Percentiles rank a stretch among this genome's conserved stretches.
Evolutionary conservation across 2,888 invertebrate species (phyloP).

Genomic region (Chrysomela aeneicollis): DNA sequence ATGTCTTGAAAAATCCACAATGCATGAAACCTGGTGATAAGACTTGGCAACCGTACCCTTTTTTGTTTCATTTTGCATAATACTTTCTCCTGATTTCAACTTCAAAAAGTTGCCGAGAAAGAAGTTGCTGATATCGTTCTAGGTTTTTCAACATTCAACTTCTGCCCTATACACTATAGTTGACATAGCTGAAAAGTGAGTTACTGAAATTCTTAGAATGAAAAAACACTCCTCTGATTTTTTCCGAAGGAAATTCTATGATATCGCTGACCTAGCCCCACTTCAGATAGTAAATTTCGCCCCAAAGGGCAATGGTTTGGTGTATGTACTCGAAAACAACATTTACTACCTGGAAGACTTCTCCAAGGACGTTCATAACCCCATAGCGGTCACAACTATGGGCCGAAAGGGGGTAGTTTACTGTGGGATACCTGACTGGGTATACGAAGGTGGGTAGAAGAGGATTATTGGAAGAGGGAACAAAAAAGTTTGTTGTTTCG

Average conservation of each 20-base stretch:
- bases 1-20: too few species aligned
- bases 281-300: slow-evolving; percentile 73
- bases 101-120: too few species aligned
- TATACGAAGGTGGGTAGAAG: slow-evolving; percentile 79
- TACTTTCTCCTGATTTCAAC: too few species aligned
- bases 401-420: slow-evolving; percentile 65
- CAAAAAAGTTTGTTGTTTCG: too few species aligned
- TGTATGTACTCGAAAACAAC: slow-evolving; percentile 75
- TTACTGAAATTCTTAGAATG: too few species aligned
- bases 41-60: too few species aligned
- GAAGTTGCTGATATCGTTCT: too few species aligned
- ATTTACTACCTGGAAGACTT: slow-evolving; percentile 67
- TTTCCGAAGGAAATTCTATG: slow-evolving; percentile 59
- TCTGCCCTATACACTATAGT: slow-evolving; percentile 71
- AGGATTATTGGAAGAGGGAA: too few species aligned
- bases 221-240: too few species aligned
- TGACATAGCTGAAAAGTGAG: slow-evolving; percentile 66
- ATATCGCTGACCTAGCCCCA: slow-evolving; percentile 64
- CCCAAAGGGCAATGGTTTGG: slow-evolving; percentile 64
- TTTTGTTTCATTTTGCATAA: too few species aligned
- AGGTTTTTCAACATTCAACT: slow-evolving; percentile 74
- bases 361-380: slow-evolving; percentile 47
- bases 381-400: slow-evolving; percentile 64
- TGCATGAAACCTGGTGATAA: too few species aligned
- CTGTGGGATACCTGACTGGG: slow-evolving; percentile 90